Conservation (phyloP, 2,888 invertebrate genomes). For the Acanthococcus lagerstroemiae region DNA sequence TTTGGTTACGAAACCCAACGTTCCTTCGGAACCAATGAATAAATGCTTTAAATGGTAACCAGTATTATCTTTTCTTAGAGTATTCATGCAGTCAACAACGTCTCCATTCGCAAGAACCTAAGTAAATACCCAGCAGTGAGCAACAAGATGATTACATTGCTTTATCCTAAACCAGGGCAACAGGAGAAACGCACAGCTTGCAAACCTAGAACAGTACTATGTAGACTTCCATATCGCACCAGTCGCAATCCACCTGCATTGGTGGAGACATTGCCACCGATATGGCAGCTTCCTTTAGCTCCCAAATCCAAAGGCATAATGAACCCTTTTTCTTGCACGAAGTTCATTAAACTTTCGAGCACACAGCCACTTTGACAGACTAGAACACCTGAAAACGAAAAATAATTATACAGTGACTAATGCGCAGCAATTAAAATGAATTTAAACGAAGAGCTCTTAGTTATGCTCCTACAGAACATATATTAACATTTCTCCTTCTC, state of each 20-base stretch:
- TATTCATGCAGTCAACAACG: constrained; percentile 71
- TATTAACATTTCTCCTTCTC: too few relatives aligned
- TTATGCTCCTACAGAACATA: too few relatives aligned
- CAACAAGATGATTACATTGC: too few relatives aligned
- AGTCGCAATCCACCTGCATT: constrained; percentile 92
- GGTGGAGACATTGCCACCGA: constrained; percentile 92
- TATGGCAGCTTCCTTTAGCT: constrained; percentile 89
- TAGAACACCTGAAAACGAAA: constrained; percentile 51
- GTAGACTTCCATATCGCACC: constrained; percentile 90
- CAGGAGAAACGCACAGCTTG: constrained; percentile 62
- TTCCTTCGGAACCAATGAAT: constrained; percentile 96
- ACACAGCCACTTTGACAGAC: constrained; percentile 91
- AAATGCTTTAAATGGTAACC: constrained; percentile 94
- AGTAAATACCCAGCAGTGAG: too few relatives aligned
- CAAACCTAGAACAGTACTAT: constrained; percentile 79
- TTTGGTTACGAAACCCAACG: constrained; percentile 86
- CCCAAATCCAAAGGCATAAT: constrained; percentile 95
- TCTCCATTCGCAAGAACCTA: constrained; percentile 78
- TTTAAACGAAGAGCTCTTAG: too few relatives aligned
- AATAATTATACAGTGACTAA: not conserved
- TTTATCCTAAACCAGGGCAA: too few relatives aligned
- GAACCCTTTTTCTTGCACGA: constrained; percentile 59
- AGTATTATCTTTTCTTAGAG: constrained; percentile 88
- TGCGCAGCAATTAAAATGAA: not conserved
- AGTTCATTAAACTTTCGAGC: constrained; percentile 70